These are phyloP conservation scores for Amphiduros pacificus DNA, from an alignment of 2,888 invertebrate genomes.

Conservation along the genomic window DNA sequence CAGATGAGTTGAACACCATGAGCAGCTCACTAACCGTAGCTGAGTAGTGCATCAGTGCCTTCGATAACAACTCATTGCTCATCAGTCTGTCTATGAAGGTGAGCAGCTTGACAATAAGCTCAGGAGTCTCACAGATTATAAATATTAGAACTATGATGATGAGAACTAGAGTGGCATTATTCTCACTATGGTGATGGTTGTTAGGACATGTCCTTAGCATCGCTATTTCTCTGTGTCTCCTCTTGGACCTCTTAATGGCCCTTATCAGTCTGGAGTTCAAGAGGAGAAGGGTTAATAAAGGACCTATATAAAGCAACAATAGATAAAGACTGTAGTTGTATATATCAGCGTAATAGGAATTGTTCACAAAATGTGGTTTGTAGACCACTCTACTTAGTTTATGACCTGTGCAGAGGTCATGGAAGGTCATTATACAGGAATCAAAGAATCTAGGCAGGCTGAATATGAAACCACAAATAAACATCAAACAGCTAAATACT, in stretches of 20 bases:
- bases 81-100: neutral
- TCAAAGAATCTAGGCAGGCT: conserved; percentile 30
- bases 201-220: neutral
- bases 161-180: conserved; percentile 31
- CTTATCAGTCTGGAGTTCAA: conserved; percentile 27
- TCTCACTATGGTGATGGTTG: conserved; percentile 18
- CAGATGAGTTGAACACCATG: conserved; percentile 29
- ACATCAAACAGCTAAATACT: conserved; percentile 15
- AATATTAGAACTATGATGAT: conserved; percentile 29
- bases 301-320: conserved; percentile 27
- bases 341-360: conserved; percentile 22
- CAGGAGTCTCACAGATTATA: conserved; percentile 31
- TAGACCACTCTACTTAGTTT: conserved; percentile 7
- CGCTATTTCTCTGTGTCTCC: conserved; percentile 12
- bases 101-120: neutral
- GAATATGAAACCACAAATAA: conserved; percentile 25
- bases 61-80: neutral
- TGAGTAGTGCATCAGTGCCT: neutral
- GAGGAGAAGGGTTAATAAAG: conserved; percentile 21
- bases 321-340: conserved; percentile 27
- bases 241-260: conserved; percentile 24
- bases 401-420: conserved; percentile 8
- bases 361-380: conserved; percentile 22
- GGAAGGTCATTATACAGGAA: conserved; percentile 17
- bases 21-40: conserved; percentile 17